Percentiles rank a stretch among this genome's conserved stretches.
phyloP scores from a whole-genome alignment of 2,888 invertebrate species.

The Baronia brevicornis region DNA sequence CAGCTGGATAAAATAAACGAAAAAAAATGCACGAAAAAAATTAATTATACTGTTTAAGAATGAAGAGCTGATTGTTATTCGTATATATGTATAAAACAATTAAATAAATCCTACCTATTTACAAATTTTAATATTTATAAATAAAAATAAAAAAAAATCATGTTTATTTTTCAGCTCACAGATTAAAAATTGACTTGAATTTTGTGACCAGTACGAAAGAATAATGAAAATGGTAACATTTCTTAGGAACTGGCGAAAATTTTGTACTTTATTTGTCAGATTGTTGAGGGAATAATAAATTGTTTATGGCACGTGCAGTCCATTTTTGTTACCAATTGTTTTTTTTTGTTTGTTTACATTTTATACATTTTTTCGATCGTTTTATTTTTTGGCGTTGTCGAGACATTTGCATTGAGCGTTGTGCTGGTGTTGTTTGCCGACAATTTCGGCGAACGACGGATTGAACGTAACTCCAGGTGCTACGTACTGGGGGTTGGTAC shows the following conservation, averaged over 20 bases:
- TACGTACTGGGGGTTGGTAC: slow-evolving; percentile 54
- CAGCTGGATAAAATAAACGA: too few species aligned
- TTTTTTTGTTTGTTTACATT: slow-evolving; percentile 4
- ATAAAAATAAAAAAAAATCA: slow-evolving; percentile 23
- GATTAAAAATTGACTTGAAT: slow-evolving; percentile 6
- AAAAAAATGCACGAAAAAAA: too few species aligned
- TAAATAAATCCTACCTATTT: slow-evolving; percentile 41
- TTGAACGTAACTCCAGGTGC: slow-evolving; percentile 49
- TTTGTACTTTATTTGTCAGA: slow-evolving; percentile 16
- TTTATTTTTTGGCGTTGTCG: slow-evolving; percentile 44
- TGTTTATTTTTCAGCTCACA: slow-evolving; percentile 14
- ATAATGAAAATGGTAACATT: slow-evolving; percentile 27
- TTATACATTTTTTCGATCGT: slow-evolving; percentile 20
- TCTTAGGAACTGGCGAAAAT: slow-evolving; percentile 38
- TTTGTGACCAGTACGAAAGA: slow-evolving; percentile 6
- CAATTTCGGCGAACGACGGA: slow-evolving; percentile 46
- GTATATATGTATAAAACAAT: slow-evolving; percentile 22
- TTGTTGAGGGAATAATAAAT: slow-evolving; percentile 4
- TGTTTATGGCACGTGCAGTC: slow-evolving; percentile 45
- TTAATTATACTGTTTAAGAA: slow-evolving; percentile 20
- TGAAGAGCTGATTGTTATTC: slow-evolving; percentile 30
- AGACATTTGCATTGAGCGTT: slow-evolving; percentile 56
- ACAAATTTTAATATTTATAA: slow-evolving; percentile 31
- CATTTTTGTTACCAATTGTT: slow-evolving; percentile 11
- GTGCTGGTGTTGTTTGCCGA: slow-evolving; percentile 44